phyloP scores from a whole-genome alignment of 2,888 invertebrate species.

The Callinectes sapidus region DNA sequence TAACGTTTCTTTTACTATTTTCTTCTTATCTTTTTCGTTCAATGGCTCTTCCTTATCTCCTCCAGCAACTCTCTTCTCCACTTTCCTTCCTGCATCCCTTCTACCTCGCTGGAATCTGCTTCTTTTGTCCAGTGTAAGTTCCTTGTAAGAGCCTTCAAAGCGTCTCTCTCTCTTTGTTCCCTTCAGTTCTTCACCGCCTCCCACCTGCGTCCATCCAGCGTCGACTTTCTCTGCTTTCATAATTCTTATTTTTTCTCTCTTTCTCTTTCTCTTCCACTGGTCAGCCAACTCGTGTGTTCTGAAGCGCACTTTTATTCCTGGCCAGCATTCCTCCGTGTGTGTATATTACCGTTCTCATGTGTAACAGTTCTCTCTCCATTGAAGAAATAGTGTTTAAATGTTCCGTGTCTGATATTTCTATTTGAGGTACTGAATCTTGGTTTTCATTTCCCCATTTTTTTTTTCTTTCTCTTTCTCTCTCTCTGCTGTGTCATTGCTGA shows the following conservation, averaged over 20 bases:
- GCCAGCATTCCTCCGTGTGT: background rate
- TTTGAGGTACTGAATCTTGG: background rate
- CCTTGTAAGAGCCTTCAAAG: background rate
- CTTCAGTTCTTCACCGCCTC: conserved; percentile 10
- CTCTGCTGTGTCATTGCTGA: background rate
- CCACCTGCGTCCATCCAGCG: background rate
- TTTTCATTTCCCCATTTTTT: background rate
- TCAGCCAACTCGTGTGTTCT: background rate
- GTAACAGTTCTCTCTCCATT: background rate
- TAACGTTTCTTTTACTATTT: no score
- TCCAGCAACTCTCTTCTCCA: background rate
- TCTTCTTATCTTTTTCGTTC: no score
- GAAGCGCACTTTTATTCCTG: background rate
- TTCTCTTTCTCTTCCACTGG: background rate
- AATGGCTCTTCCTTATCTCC: background rate
- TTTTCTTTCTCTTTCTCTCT: background rate
- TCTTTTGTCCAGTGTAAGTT: background rate
- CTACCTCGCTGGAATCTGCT: background rate
- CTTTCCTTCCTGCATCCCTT: no score
- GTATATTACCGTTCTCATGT: background rate
- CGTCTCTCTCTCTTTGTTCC: background rate
- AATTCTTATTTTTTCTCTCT: background rate
- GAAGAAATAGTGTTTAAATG: background rate
- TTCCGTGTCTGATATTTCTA: background rate
- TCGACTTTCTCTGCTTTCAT: conserved; percentile 12